phyloP scores from a whole-genome alignment of 2,797 vertebrate genomes.

The Phoebastria nigripes region DNA sequence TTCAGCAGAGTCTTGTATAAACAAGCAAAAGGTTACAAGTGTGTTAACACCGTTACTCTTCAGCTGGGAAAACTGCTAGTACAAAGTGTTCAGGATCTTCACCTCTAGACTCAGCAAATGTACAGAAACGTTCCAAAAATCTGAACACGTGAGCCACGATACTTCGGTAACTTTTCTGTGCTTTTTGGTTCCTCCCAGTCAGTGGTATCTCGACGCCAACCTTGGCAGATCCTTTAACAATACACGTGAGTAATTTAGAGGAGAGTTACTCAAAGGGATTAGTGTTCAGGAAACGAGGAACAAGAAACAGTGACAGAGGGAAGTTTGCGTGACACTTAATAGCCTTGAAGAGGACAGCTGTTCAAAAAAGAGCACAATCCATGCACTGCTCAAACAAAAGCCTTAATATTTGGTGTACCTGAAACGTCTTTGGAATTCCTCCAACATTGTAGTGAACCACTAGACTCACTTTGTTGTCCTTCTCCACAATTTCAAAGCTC shows the following conservation, averaged over 20 bases:
- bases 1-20: neutral
- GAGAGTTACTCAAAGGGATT: constrained; percentile 8
- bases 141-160: accelerated
- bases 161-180: neutral
- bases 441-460: constrained; percentile 88
- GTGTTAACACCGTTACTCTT: neutral
- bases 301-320: constrained; percentile 25
- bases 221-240: neutral
- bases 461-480: constrained; percentile 91
- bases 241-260: constrained; percentile 28
- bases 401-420: constrained; percentile 77
- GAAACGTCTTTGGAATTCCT: constrained; percentile 85
- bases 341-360: constrained; percentile 43
- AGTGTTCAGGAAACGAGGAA: constrained; percentile 41
- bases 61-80: neutral
- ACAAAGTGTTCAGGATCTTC: neutral
- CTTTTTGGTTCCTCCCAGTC: neutral
- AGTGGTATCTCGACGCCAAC: neutral
- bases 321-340: neutral
- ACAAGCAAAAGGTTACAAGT: neutral
- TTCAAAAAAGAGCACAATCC: constrained; percentile 21
- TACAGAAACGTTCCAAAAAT: neutral
- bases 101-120: neutral
- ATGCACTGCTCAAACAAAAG: constrained; percentile 40
- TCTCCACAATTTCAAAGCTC: constrained; percentile 93